Base-by-base conservation (phyloP, 2,113 vertebrate genomes). In the Labrus mixtus region DNA sequence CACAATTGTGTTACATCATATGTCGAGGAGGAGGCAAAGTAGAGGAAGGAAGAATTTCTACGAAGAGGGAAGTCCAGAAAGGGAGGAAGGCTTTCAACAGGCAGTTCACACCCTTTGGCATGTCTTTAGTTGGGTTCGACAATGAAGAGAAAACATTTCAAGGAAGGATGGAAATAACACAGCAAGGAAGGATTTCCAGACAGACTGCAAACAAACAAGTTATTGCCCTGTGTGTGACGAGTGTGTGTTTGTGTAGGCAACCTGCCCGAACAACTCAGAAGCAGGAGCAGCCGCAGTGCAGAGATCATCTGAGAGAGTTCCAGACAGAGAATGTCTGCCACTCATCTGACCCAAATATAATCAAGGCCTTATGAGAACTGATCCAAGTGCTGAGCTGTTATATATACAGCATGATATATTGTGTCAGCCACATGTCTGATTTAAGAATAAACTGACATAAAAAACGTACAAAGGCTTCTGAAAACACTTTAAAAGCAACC, bases 11-110 rank as follows among this genome's bases (percentile, higher is more conserved):
- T 86, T 83, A 79, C 37, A 20, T 79, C 64, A 77, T 69, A 48
- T 4, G 0, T 19, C 1, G 41, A 39, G 54, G 56, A 73, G 46
- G 64, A 79, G 75, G 41, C 73, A 29, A 48, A 19, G 50, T 1
- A 51, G 65, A 78, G 78, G 68, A 76, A 78, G 73, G 63, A 74
- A 79, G 61, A 77, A 16, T 68, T 56, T 77, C 43, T 76, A 76
- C 63, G 17, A 1, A 55, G 37, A 68, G 12, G 65, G 78, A 82
- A 85, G 63, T 45, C 55, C 22, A 75, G 50, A 68, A 46, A 71
- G 88, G 85, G 85, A 89, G 82, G 77, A 86, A 77, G 77, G 55
- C 74, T 61, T 76, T 76, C 43, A 81, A 72, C 68, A 39, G 58
- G 67, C 76, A 55, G 74, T 55, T 68, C 77, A 85, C 58, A 48